A percentile compares a stretch with the other conserved stretches of the same genome.
phyloP scores from a whole-genome alignment of 2,797 vertebrate genomes.

The Sarcoramphus papa region DNA sequence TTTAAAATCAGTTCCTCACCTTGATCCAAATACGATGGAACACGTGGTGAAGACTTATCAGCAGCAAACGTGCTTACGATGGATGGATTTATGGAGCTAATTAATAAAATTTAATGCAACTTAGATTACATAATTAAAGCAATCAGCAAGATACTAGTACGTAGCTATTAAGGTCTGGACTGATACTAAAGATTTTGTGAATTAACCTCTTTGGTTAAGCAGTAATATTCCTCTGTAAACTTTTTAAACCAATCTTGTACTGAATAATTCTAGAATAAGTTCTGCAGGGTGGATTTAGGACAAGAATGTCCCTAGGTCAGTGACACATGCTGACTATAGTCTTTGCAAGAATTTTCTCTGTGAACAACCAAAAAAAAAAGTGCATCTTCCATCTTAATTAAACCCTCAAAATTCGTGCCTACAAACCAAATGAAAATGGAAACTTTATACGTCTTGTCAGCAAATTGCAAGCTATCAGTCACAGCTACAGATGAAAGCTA shows the following conservation, averaged over 20 bases:
- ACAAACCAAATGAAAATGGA: neutral
- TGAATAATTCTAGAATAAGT: neutral
- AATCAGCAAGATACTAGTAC: neutral
- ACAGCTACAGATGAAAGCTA: constrained; percentile 36
- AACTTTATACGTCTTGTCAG: constrained; percentile 9
- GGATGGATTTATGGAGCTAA: neutral
- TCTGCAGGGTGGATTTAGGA: neutral
- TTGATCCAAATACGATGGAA: neutral
- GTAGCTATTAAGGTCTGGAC: neutral
- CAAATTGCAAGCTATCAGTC: constrained; percentile 19
- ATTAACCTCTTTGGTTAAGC: neutral
- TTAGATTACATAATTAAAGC: neutral
- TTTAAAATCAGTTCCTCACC: neutral
- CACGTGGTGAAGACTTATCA: neutral
- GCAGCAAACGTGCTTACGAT: neutral
- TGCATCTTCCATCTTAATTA: neutral
- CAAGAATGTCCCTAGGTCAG: neutral
- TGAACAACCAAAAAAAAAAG: neutral
- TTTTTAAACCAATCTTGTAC: neutral
- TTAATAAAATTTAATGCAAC: neutral
- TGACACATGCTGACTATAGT: neutral
- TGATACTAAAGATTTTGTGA: neutral
- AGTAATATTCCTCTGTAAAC: neutral
- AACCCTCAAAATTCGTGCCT: neutral
- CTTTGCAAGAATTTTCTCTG: neutral